phyloP scores from a whole-genome alignment of 2,113 vertebrate species.

The Hippocampus mohnikei region DNA sequence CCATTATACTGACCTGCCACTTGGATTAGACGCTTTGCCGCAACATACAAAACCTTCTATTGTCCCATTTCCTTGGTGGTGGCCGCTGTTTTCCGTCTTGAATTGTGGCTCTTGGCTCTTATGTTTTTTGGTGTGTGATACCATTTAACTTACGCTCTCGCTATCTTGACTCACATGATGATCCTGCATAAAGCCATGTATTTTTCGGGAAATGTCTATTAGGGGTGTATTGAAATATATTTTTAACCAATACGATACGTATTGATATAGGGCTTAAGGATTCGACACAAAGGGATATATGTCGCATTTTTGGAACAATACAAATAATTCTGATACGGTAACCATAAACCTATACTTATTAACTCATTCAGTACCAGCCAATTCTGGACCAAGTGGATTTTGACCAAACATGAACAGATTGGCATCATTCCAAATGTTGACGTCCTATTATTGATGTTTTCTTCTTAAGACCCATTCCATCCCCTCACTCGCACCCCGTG shows the following conservation, averaged over 20 bases:
- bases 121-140: not conserved
- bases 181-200: not conserved
- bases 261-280: too few species aligned
- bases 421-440: not conserved
- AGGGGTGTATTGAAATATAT: too few species aligned
- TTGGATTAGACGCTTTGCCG: constrained; percentile 57
- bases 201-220: too few species aligned
- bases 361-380: too few species aligned
- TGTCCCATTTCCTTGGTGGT: constrained; percentile 42
- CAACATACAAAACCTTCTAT: constrained; percentile 55
- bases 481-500: too few species aligned
- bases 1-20: constrained; percentile 54
- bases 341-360: too few species aligned
- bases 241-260: too few species aligned
- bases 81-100: constrained; percentile 24
- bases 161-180: not conserved
- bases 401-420: not conserved
- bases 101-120: constrained; percentile 11
- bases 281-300: too few species aligned
- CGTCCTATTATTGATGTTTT: not conserved
- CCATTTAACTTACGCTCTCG: constrained; percentile 22
- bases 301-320: too few species aligned
- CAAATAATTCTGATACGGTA: too few species aligned
- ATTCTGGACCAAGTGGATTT: not conserved
- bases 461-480: not conserved